Evolutionary conservation across 1,140 invertebrate species (phyloP).

Genomic region (Zaprionus capensis): DNA sequence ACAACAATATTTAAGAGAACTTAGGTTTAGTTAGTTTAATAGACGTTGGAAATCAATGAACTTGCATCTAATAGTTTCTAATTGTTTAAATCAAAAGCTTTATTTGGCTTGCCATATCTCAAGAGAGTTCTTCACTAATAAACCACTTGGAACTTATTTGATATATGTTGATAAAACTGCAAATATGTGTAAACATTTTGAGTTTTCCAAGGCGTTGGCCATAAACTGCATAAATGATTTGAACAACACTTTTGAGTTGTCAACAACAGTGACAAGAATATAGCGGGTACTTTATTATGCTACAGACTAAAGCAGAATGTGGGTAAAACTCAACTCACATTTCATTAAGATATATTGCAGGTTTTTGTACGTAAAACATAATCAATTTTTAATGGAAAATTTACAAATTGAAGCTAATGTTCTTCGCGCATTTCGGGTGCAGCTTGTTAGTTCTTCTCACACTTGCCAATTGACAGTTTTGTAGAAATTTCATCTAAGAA

Average conservation of each 20-base stretch:
- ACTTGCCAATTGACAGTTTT: background rate
- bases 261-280: conserved; percentile 8
- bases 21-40: background rate
- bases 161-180: conserved; percentile 1
- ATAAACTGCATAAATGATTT: conserved; percentile 22
- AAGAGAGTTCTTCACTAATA: background rate
- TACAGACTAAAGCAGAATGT: background rate
- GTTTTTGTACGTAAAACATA: background rate
- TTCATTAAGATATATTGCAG: background rate
- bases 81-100: background rate
- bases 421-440: background rate
- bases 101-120: background rate
- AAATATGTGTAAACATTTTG: conserved; percentile 14
- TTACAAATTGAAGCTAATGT: background rate
- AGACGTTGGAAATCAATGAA: background rate
- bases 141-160: background rate
- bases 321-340: background rate
- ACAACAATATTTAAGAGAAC: background rate
- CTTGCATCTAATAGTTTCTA: background rate
- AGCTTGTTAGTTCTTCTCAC: background rate
- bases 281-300: background rate
- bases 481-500: background rate
- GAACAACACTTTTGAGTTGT: conserved; percentile 9
- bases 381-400: background rate
- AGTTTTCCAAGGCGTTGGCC: conserved; percentile 25